phyloP scores from a whole-genome alignment of 1,140 invertebrate genomes.

The Drosophila quadrilineata region DNA sequence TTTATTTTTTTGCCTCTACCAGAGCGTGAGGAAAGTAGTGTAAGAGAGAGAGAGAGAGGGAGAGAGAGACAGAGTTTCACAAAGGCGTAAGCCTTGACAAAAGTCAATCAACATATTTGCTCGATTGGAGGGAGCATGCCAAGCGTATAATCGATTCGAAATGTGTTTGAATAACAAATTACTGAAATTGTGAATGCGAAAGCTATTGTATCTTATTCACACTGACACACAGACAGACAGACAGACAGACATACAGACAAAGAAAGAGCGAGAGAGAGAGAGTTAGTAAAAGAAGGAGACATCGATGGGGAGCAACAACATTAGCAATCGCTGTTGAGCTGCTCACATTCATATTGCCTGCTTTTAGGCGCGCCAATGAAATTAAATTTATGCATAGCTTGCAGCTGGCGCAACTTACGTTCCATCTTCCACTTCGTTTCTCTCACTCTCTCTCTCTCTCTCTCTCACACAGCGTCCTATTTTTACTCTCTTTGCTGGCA shows the following conservation, averaged over 20 bases:
- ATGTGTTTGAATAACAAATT: constrained; percentile 80
- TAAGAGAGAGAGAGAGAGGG: background rate
- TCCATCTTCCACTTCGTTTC: no score
- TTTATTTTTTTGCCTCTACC: constrained; percentile 32
- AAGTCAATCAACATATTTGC: constrained; percentile 79
- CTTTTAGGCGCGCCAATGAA: constrained; percentile 32
- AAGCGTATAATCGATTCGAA: constrained; percentile 76
- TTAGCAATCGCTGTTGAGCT: background rate
- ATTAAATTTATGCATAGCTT: constrained; percentile 64
- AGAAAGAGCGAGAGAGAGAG: no score
- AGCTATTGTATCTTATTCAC: constrained; percentile 52
- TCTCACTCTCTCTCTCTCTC: no score
- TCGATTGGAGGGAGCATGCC: constrained; percentile 71
- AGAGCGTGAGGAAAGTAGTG: no score
- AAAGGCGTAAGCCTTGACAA: constrained; percentile 62
- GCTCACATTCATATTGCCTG: constrained; percentile 24
- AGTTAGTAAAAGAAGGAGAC: no score
- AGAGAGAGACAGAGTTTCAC: constrained; percentile 7
- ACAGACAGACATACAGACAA: background rate
- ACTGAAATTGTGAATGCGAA: constrained; percentile 70
- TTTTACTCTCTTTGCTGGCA: background rate
- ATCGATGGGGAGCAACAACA: no score
- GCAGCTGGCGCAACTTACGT: constrained; percentile 8
- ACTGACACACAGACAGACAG: constrained; percentile 4
- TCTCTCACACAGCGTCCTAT: no score